Base-by-base conservation (phyloP, 1,140 invertebrate genomes). In the Schlechtendalia chinensis region DNA sequence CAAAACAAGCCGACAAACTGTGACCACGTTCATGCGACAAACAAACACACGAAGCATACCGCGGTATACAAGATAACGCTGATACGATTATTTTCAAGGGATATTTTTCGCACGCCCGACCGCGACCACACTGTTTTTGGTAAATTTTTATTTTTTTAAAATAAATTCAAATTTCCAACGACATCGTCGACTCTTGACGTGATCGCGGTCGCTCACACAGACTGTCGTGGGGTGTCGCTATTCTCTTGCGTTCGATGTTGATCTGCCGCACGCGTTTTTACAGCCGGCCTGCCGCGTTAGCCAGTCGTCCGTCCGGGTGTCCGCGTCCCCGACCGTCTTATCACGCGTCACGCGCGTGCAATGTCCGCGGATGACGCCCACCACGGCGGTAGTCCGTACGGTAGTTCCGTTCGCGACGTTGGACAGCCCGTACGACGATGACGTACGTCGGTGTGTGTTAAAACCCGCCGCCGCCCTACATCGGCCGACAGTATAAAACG, bases 401-500 rank as follows among this genome's bases (percentile, higher is more conserved):
- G 22, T 69, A 69, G 1, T 69, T 47, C 11, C 12, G 17, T 50
- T 47, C 17, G 4, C 16, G 5, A 16, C 3, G 59, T 63, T 79
- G 58, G 75, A 1, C 8, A 79, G 19, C 29, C 58, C 14, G 75
- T n/a, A n/a, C 22, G 39, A 16, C 39, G 14, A 45, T 79, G 75
- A 79, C 75, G 75, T 79, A 32, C 19, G 14, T 5, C 1, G n/a
- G n/a, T n/a, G 56, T 24, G 39, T 29, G 75, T 79, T 79, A 79
- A 47, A 79, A 79, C 58, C 75, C 27, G 58, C 75, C 50, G 75
- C 58, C 39, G 47, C 22, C 58, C 56, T 45, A 79, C 50, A 27
- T 63, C 27, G 16, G 58, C 39, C 45, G 75, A 79, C 75, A 79
- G 75, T 79, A 79, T 79, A 79, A 47, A 79, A 79, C 56, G 75